Conservation (phyloP, 2,888 invertebrate species). For the Drosophila birchii region DNA sequence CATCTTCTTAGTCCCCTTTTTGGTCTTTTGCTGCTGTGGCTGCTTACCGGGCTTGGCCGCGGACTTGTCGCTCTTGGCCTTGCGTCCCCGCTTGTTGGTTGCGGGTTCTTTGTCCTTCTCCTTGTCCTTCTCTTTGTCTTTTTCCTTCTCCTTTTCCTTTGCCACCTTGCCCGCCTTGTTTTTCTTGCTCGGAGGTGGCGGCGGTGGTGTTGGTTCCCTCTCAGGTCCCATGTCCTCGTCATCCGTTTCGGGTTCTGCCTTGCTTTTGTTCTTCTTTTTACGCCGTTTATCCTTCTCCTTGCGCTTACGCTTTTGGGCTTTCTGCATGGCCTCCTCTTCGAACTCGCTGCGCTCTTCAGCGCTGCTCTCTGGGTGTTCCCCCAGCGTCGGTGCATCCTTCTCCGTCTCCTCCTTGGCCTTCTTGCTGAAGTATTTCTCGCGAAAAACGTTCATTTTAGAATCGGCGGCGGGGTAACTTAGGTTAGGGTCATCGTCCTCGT, state of each 20-base stretch:
- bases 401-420: constrained; percentile 75
- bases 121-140: constrained; percentile 37
- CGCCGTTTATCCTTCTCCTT: constrained; percentile 84
- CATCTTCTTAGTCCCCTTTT: constrained; percentile 59
- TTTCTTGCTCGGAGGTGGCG: constrained; percentile 52
- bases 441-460: constrained; percentile 85
- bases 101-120: constrained; percentile 49
- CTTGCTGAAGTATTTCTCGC: constrained; percentile 85
- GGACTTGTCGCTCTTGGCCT: constrained; percentile 56
- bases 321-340: constrained; percentile 47
- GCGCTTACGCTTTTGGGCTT: constrained; percentile 81
- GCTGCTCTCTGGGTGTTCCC: constrained; percentile 33
- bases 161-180: constrained; percentile 55
- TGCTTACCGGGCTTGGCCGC: constrained; percentile 50
- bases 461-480: constrained; percentile 87
- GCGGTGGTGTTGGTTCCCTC: constrained; percentile 52
- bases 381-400: constrained; percentile 23
- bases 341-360: constrained; percentile 52
- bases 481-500: constrained; percentile 92
- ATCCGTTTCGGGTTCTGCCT: constrained; percentile 63
- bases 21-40: constrained; percentile 63
- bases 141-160: constrained; percentile 56
- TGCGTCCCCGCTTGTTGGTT: constrained; percentile 58
- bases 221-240: constrained; percentile 63
- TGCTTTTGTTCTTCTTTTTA: constrained; percentile 82